Evolutionary conservation across 2,797 vertebrate species (phyloP), one percentile per base, ranked within the genome.

Genomic region (Apogon hyalosoma): DNA sequence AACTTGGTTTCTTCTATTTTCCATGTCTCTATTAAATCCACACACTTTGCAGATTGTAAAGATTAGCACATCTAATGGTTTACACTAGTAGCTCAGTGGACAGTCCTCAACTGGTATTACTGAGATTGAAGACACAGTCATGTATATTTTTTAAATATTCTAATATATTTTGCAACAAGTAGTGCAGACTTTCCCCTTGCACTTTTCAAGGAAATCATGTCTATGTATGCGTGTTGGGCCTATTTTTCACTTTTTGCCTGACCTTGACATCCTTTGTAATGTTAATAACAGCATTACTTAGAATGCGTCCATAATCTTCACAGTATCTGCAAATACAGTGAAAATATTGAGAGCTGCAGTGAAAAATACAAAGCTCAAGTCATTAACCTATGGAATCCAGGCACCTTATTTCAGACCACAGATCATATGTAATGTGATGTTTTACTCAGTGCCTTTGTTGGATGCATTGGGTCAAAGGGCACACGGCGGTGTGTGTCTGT

Each of bases 391-490:
- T 28, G 40, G 40, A 43, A 15, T 43, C 2, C 1, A 31, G 18
- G 11, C 11, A 21, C 1, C 7, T 36, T 14, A 41, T 61, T 40
- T 53, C 39, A 1, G 2, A 56, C 41, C 11, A n/a, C 12, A 24
- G 19, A 9, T n/a, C 28, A 11, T 21, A 14, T 59, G 41, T 59
- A 33, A 63, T 0, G 1, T 47, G 19, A 4, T 0, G 0, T 5
- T 47, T 69, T 61, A 48, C 12, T 31, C 14, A 11, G 28, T 42
- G 18, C 59, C 53, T 58, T 33, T 12, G 8, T 58, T 70, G 63
- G 16, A 31, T 70, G 56, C 54, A 38, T 40, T 7, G 38, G 77
- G 71, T 84, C 73, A 82, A 36, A 70, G 43, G 21, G 48, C 66
- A 65, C 64, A 68, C 47, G 53, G 62, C 63, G 59, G 63, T 68